Base-by-base conservation (phyloP, 2,797 vertebrate genomes). In the Centropyge bicolor region DNA sequence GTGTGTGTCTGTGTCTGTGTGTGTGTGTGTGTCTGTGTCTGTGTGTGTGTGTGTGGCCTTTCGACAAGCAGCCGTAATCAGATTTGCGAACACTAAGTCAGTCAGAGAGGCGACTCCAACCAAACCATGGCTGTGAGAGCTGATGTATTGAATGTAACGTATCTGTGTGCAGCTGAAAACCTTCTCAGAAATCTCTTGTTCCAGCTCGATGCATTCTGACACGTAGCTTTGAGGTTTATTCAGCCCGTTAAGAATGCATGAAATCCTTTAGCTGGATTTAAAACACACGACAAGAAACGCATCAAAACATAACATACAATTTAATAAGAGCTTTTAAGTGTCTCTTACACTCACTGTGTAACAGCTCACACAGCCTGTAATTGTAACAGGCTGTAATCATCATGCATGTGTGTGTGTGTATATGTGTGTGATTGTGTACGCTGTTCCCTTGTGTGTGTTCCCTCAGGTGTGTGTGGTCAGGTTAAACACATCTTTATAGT, bases 361-460 rank as follows among this genome's bases (percentile, higher is more conserved):
- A 61, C 41, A 19, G 14, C 49, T 5, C 64, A 57, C 70, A 51
- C 22, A 75, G 72, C 31, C 67, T 83, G 81, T 77, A 66, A 78
- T 81, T 79, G 48, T 62, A 64, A 51, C 41, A 67, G 56, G 52
- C 17, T 81, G 56, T 86, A 82, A 81, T 84, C 80, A 59, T 41
- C 52, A 43, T 67, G 22, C 1, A 2, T 36, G 8, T 3, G 6
- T 61, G 49, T 73, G 46, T 54, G 64, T 59, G 52, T 57, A 52
- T 45, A 49, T 17, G 3, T 49, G 64, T 56, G n/a, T n/a, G n/a
- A n/a, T n/a, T n/a, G n/a, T n/a, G n/a, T n/a, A n/a, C 35, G 60
- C 36, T 64, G 80, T 68, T 52, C 62, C 55, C 17, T 11, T 40
- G 52, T 66, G 63, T 61, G 49, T 57, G 13, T 46, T 43, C 12